A percentile compares a stretch with the other conserved stretches of the same genome.
These are phyloP conservation scores for Panulirus ornatus DNA, from an alignment of 1,140 invertebrate species.

Conservation along the genomic window DNA sequence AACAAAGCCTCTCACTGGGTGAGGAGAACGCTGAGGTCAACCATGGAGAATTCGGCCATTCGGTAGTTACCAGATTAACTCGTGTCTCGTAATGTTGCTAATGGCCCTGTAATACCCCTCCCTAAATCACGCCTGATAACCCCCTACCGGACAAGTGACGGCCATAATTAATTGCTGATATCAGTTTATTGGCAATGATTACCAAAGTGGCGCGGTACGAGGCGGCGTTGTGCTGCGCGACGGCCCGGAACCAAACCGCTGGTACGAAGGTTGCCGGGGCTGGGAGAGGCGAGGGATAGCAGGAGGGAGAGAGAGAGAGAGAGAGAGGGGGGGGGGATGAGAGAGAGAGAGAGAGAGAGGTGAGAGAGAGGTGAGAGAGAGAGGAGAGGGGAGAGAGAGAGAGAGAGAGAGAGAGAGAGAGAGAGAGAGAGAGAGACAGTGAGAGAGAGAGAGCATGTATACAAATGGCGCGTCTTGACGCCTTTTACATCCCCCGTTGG, in stretches of 20 bases:
- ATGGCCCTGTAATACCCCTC: slow-evolving; percentile 32
- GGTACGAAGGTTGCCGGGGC: neutral
- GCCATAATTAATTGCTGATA: slow-evolving; percentile 69
- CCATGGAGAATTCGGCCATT: slow-evolving; percentile 19
- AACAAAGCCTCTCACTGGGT: neutral
- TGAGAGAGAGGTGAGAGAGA: neutral
- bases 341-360: neutral
- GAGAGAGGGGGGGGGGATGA: neutral
- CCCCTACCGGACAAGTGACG: slow-evolving; percentile 67
- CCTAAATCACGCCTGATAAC: slow-evolving; percentile 62
- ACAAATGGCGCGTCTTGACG: neutral
- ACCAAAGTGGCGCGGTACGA: too few relatives aligned
- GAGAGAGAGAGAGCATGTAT: neutral
- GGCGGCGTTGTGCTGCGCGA: slow-evolving; percentile 5
- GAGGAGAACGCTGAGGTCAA: neutral
- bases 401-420: slow-evolving; percentile 4
- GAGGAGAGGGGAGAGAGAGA: neutral
- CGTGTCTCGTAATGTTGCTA: slow-evolving; percentile 52
- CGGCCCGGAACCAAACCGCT: neutral
- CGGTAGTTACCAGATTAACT: slow-evolving; percentile 66
- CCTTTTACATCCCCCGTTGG: too few relatives aligned
- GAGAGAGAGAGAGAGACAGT: neutral
- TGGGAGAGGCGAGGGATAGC: neutral
- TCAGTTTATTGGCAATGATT: slow-evolving; percentile 68
- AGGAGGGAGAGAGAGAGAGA: neutral